phyloP scores from a whole-genome alignment of 2,113 vertebrate genomes.

The Sapajus apella region DNA sequence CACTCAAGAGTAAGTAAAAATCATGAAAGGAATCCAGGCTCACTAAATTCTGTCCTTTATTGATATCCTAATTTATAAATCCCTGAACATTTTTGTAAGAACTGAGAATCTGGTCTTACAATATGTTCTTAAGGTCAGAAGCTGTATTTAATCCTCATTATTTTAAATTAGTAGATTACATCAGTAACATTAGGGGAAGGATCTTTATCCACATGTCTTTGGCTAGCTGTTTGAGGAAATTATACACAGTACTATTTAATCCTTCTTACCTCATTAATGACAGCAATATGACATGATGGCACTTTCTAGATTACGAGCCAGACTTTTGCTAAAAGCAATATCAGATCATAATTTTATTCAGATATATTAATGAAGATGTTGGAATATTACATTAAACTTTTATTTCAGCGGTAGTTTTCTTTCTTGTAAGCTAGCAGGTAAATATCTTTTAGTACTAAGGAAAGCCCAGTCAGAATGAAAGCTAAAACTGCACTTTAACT shows the following conservation, averaged over 20 bases:
- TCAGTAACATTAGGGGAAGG: not conserved
- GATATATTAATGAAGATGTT: conserved; percentile 40
- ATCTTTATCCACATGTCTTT: not conserved
- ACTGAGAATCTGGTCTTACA: not conserved
- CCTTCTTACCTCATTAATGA: not conserved
- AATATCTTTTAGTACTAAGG: conserved; percentile 29
- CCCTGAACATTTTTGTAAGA: not conserved
- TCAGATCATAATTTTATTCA: not conserved
- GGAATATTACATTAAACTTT: conserved; percentile 29
- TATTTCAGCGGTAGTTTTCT: not conserved
- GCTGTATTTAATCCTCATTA: not conserved
- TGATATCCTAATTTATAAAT: not conserved
- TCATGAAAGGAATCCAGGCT: not conserved
- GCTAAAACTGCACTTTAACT: conserved; percentile 34
- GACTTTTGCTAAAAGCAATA: not conserved
- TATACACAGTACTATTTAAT: not conserved
- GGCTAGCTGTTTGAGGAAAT: not conserved
- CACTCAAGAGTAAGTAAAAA: not conserved
- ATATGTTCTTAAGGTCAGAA: not conserved
- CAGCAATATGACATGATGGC: not conserved
- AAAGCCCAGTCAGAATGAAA: conserved; percentile 33
- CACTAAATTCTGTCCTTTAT: not conserved
- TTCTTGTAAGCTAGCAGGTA: conserved; percentile 36
- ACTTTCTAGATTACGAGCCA: not conserved
- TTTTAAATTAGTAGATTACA: not conserved